phyloP scores from a whole-genome alignment of 2,113 vertebrate species.

The Epinephelus cyanopodus region DNA sequence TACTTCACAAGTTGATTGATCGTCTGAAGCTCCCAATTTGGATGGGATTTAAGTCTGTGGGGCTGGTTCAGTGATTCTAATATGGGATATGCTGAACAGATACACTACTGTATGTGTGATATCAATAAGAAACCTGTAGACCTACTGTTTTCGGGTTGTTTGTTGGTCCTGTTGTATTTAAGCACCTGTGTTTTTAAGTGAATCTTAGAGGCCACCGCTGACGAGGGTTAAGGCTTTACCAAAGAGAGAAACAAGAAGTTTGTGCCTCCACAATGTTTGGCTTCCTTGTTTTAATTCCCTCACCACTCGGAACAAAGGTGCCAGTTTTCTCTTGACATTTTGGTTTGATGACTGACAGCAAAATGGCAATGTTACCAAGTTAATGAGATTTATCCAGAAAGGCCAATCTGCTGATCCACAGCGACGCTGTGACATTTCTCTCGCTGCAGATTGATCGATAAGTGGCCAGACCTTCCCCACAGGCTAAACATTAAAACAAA shows the following conservation, averaged over 20 bases:
- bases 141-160: not conserved
- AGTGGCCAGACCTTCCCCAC: slow-evolving; percentile 50
- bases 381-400: slow-evolving; percentile 80
- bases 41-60: not conserved
- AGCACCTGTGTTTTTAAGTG: not conserved
- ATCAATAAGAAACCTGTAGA: not conserved
- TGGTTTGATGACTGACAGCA: slow-evolving; percentile 68
- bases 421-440: slow-evolving; percentile 79
- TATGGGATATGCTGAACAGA: not conserved
- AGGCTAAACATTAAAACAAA: slow-evolving; percentile 58
- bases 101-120: not conserved
- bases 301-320: slow-evolving; percentile 45
- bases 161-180: not conserved
- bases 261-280: slow-evolving; percentile 21
- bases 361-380: slow-evolving; percentile 63
- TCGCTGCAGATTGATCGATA: slow-evolving; percentile 72
- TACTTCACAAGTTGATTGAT: slow-evolving; percentile 1
- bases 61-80: not conserved
- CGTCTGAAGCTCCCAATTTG: not conserved
- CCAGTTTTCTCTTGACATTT: slow-evolving; percentile 70
- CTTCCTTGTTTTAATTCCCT: slow-evolving; percentile 35
- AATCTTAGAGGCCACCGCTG: not conserved
- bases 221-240: not conserved
- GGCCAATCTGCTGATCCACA: slow-evolving; percentile 74
- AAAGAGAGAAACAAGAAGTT: slow-evolving; percentile 1